Evolutionary conservation across 2,797 vertebrate genomes (phyloP).

Genomic region (Vireo griseus): DNA sequence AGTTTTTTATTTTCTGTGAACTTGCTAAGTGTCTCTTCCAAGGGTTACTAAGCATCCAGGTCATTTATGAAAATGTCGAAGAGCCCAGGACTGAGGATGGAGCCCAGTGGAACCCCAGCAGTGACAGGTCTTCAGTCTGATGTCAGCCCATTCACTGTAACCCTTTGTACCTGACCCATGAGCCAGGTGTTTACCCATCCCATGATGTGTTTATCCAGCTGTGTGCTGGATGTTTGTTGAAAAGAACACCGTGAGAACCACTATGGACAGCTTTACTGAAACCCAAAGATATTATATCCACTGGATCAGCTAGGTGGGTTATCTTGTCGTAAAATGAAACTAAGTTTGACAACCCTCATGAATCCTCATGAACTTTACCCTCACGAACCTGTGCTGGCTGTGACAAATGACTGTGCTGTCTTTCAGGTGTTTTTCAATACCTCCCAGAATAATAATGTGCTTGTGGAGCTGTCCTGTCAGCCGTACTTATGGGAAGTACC

Average conservation of each 20-base stretch:
- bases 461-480: not conserved
- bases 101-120: not conserved
- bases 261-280: not conserved
- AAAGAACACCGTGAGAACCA: not conserved
- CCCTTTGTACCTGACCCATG: rapidly evolving
- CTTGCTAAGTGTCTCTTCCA: not conserved
- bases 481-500: not conserved
- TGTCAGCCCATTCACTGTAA: not conserved
- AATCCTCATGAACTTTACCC: not conserved
- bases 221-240: not conserved
- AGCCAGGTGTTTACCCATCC: not conserved
- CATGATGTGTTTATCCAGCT: not conserved
- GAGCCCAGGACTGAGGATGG: not conserved
- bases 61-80: not conserved
- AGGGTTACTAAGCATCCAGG: not conserved
- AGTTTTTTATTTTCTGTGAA: not conserved
- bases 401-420: rapidly evolving
- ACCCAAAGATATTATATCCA: not conserved
- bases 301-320: not conserved
- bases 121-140: not conserved
- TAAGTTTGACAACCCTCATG: not conserved
- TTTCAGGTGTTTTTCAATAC: not conserved
- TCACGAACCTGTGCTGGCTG: not conserved
- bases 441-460: not conserved
- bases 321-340: not conserved